Evolutionary conservation across 2,113 vertebrate genomes (phyloP).

Genomic region (Gymnobelideus leadbeateri): DNA sequence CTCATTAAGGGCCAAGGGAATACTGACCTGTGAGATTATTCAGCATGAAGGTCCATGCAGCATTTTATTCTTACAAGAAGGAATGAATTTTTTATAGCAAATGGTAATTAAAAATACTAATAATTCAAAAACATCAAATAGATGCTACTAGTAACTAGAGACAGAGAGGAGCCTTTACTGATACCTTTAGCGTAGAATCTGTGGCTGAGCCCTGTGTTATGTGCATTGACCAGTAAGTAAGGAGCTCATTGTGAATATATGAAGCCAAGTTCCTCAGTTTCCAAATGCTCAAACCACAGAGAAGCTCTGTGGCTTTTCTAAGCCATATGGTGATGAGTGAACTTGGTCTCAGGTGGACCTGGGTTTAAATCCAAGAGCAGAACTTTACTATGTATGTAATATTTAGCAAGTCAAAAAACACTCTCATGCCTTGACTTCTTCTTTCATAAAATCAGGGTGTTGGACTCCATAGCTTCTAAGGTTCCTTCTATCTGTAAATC

Average conservation of each 20-base stretch:
- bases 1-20: slow-evolving; percentile 43
- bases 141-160: neutral
- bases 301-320: neutral
- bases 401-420: neutral
- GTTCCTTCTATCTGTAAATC: neutral
- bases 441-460: neutral
- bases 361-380: neutral
- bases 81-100: neutral
- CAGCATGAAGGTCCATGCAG: neutral
- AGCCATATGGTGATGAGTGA: neutral
- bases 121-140: neutral
- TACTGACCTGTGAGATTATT: slow-evolving; percentile 11
- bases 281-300: neutral
- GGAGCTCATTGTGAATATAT: neutral
- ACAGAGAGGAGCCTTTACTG: neutral
- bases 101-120: neutral
- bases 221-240: neutral
- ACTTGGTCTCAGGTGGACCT: neutral
- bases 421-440: neutral
- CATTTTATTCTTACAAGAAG: neutral
- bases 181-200: neutral
- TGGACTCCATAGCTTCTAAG: neutral
- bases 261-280: neutral
- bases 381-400: neutral
- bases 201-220: neutral